Percentiles rank a stretch among this genome's conserved stretches.
Conservation (phyloP, 2,888 invertebrate genomes). For the Acanthosoma haemorrhoidale region DNA sequence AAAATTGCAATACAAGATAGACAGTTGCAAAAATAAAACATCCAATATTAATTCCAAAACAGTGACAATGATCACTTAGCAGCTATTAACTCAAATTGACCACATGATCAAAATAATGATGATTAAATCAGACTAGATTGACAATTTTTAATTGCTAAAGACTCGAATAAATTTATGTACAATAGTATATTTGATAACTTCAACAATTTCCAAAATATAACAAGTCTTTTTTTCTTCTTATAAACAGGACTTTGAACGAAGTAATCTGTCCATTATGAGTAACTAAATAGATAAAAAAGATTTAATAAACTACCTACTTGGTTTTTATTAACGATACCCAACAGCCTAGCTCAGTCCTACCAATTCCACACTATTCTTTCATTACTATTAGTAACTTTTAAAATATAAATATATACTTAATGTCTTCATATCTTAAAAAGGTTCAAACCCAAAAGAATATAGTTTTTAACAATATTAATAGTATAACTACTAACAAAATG, state of each 20-base stretch:
- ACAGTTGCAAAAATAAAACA: too few species aligned
- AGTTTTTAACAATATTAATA: too few species aligned
- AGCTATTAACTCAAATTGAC: too few species aligned
- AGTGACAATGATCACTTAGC: too few species aligned
- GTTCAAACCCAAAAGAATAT: not conserved
- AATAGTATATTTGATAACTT: too few species aligned
- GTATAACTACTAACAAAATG: too few species aligned
- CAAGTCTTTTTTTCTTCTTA: not conserved
- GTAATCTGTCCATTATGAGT: not conserved
- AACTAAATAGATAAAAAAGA: not conserved
- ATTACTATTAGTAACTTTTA: not conserved
- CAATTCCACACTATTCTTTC: not conserved
- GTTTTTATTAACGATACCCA: slow-evolving; percentile 3
- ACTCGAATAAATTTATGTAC: too few species aligned
- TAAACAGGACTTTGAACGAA: not conserved
- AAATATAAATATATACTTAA: not conserved
- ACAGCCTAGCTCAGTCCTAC: slow-evolving; percentile 21
- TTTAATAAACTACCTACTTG: not conserved
- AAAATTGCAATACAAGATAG: too few species aligned
- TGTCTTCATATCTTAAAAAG: not conserved
- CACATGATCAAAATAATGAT: not conserved
- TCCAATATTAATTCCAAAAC: too few species aligned
- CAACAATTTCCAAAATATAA: not conserved
- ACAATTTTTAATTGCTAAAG: not conserved
- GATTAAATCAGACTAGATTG: not conserved